A percentile compares a stretch with the other conserved stretches of the same genome.
Evolutionary conservation across 2,888 invertebrate genomes (phyloP).

Genomic region (Heliconius sara): DNA sequence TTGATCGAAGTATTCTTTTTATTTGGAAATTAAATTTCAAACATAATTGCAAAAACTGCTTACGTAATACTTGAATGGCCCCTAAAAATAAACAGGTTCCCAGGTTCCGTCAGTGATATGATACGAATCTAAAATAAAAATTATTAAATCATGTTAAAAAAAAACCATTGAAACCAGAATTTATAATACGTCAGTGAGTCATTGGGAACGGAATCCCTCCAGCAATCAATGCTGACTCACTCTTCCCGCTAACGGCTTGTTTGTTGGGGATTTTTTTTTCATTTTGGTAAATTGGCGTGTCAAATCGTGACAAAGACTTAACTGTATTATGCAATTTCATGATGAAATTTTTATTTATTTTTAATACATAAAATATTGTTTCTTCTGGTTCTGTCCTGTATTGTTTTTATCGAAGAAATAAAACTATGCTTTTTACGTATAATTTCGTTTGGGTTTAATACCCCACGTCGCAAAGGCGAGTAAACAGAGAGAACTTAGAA

Average conservation of each 20-base stretch:
- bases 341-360: background rate
- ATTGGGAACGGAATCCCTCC: slow-evolving; percentile 41
- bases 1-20: too few relatives aligned
- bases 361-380: background rate
- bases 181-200: slow-evolving; percentile 33
- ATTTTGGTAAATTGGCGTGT: slow-evolving; percentile 8
- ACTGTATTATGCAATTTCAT: slow-evolving; percentile 29
- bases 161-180: slow-evolving; percentile 2
- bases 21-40: too few relatives aligned
- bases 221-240: slow-evolving; percentile 28
- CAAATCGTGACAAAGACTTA: slow-evolving; percentile 26
- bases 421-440: too few relatives aligned
- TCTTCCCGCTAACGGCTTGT: slow-evolving; percentile 26
- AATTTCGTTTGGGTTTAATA: too few relatives aligned
- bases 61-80: too few relatives aligned
- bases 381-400: too few relatives aligned
- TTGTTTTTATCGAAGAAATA: too few relatives aligned
- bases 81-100: too few relatives aligned
- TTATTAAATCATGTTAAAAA: background rate
- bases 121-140: background rate
- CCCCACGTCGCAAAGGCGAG: too few relatives aligned
- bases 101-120: too few relatives aligned
- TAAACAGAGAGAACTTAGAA: too few relatives aligned
- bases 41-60: too few relatives aligned
- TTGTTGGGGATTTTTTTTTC: slow-evolving; percentile 2